Evolutionary conservation across 2,113 vertebrate genomes (phyloP), one percentile per base, ranked within the genome.

Genomic region (Pedionomus torquatus): DNA sequence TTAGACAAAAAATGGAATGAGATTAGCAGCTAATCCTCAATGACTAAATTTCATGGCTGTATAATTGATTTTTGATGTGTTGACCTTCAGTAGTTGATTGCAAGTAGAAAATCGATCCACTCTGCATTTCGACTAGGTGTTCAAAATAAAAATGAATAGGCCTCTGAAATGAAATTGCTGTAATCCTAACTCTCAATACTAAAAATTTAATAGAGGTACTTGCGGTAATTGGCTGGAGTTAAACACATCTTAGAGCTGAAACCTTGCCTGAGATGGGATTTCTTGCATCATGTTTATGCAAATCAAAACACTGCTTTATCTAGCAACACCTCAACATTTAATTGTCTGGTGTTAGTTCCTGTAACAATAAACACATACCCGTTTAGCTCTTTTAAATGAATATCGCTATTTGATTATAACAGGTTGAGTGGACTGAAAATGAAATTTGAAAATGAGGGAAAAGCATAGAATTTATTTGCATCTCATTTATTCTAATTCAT

Each of bases 401-500:
- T 98, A 98, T 98, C 98, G 96, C 98, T 98, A 90, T 96, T 96
- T 98, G 98, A 98, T 98, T 98, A 98, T 98, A 98, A 97, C 98
- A 98, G 98, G 98, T 98, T 98, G 98, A 98, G 98, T 98, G 98
- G 98, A 98, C 98, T 97, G 98, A 98, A 98, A 98, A 98, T 98
- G 98, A 97, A 98, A 98, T 98, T 97, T 97, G 96, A 98, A 98
- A 98, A 98, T 87, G 51, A 98, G 95, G 94, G 96, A 98, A 98
- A 98, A 98, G 97, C 96, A 75, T 51, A 89, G 98, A 98, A 98
- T 98, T 96, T 97, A 98, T 98, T 98, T 98, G 98, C 98, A 98
- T 98, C 97, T 98, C 96, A 98, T 98, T 98, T 98, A 95, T 98
- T 96, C 94, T 96, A 97, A 98, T 97, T 97, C 95, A 91, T 96